phyloP scores from a whole-genome alignment of 37 sponge, comb jelly and placozoan species.

The Agelas oroides region DNA sequence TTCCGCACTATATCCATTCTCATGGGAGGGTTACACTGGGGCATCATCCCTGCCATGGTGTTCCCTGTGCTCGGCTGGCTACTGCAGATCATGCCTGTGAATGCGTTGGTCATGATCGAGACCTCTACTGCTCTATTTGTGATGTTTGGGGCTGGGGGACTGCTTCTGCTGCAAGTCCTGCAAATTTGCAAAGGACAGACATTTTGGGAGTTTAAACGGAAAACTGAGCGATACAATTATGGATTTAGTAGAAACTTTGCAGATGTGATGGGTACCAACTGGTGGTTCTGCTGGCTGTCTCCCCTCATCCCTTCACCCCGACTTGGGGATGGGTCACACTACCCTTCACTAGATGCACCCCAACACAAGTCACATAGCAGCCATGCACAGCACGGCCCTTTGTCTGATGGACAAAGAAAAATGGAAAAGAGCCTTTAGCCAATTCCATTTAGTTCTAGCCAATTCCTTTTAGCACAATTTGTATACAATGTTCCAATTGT shows the following conservation, averaged over 20 bases:
- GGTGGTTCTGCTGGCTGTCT: constrained; percentile 77
- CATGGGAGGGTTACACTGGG: constrained; percentile 47
- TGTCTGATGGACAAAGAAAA: too few species aligned
- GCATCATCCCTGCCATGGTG: constrained; percentile 48
- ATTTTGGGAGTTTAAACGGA: constrained; percentile 52
- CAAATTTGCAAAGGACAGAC: constrained; percentile 71
- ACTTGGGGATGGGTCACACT: constrained; percentile 71
- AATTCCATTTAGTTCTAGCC: too few species aligned
- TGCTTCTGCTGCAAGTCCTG: constrained; percentile 54
- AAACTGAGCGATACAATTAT: constrained; percentile 12
- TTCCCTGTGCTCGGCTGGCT: constrained; percentile 77
- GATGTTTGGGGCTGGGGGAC: constrained; percentile 16
- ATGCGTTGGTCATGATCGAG: constrained; percentile 38
- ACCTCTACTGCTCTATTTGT: constrained; percentile 59
- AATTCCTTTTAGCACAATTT: too few species aligned
- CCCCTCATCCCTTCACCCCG: constrained; percentile 82
- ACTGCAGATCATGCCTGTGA: constrained; percentile 59
- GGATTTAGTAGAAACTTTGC: constrained; percentile 38
- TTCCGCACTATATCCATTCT: constrained; percentile 16
- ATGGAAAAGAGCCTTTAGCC: too few species aligned
- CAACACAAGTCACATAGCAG: too few species aligned
- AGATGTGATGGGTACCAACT: constrained; percentile 66
- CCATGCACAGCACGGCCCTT: too few species aligned
- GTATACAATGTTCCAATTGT: too few species aligned
- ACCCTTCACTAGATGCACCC: constrained; percentile 3